Evolutionary conservation across 2,888 invertebrate species (phyloP).

Genomic region (Helleia helle): DNA sequence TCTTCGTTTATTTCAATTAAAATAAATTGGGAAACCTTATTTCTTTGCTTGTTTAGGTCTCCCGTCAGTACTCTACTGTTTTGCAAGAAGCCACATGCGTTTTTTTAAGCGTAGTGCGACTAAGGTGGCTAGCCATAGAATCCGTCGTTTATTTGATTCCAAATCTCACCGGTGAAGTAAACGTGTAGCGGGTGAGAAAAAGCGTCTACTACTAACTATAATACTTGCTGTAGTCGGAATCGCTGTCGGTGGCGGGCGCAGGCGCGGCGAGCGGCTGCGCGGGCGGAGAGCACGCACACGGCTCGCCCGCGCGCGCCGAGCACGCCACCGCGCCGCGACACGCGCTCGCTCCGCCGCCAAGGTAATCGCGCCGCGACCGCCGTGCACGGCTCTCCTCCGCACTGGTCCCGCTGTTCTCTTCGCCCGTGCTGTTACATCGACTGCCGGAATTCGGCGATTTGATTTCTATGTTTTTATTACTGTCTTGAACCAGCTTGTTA

Average conservation of each 20-base stretch:
- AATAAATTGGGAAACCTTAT: background rate
- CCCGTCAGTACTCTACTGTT: background rate
- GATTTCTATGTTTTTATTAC: slow-evolving; percentile 21
- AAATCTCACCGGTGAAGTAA: slow-evolving; percentile 30
- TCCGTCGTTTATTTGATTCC: slow-evolving; percentile 16
- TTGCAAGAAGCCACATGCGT: slow-evolving; percentile 16
- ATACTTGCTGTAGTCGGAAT: slow-evolving; percentile 73
- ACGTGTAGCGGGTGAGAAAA: slow-evolving; percentile 37
- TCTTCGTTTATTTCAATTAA: too few relatives aligned
- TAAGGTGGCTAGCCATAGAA: slow-evolving; percentile 18
- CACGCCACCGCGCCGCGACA: slow-evolving; percentile 35
- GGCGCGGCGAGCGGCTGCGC: slow-evolving; percentile 22
- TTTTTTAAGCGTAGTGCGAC: slow-evolving; percentile 20
- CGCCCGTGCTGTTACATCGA: slow-evolving; percentile 36
- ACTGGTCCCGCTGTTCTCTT: slow-evolving; percentile 36
- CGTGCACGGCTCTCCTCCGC: slow-evolving; percentile 32
- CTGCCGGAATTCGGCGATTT: slow-evolving; percentile 35
- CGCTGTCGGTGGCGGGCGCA: slow-evolving; percentile 40
- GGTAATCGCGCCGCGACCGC: slow-evolving; percentile 32
- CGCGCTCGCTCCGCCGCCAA: slow-evolving; percentile 35
- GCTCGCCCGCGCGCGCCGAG: slow-evolving; percentile 32
- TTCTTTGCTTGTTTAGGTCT: background rate
- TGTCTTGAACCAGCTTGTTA: slow-evolving; percentile 29
- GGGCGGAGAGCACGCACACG: slow-evolving; percentile 36
- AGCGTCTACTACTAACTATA: slow-evolving; percentile 72